Base-by-base conservation (phyloP, 2,113 vertebrate species). In the Rhagologus leucostigma region DNA sequence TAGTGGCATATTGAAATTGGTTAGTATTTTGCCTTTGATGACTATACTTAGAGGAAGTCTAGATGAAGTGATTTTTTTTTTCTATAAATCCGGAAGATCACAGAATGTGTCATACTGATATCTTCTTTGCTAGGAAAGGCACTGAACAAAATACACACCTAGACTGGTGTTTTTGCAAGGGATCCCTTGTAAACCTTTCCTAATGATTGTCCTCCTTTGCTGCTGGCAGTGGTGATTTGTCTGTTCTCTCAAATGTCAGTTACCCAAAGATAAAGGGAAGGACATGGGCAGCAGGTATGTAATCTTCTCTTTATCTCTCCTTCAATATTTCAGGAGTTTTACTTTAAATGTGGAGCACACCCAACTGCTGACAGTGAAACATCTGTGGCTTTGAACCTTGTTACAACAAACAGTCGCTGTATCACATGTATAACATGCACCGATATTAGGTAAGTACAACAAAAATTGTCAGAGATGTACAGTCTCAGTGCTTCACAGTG, bases 291-390 rank as follows among this genome's bases (percentile, higher is more conserved):
- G 60, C 85, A 37, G 39, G 52, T 91, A 32, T 80, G 39, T 97
- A 83, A 98, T 93, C 63, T 32, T 85, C 27, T 85, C 87, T 93
- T 96, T 97, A 96, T 93, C 90, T 96, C 80, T 98, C 44, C 70
- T 96, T 97, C 88, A 73, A 89, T 95, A 81, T 97, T 98, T 67
- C 97, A 99, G 98, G 98, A 99, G 85, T 99, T 99, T 96, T 99
- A 98, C 96, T 98, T 98, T 92, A 99, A 99, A 97, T 99, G 98
- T 97, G 98, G 98, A 84, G 97, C 98, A 79, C 98, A 99, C 91
- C 98, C 98, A 55, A 99, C 98, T 10, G 68, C 97, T 90, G 98
- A 98, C 94, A 96, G 97, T 86, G 98, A 99, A 80, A 98, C 98
- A 11, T 99, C 98, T 29, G 98, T 98, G 55, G 97, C 98, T 84